A percentile compares a stretch with the other conserved stretches of the same genome.
Evolutionary conservation across 2,797 vertebrate genomes (phyloP).

Genomic region (Mionectes olivaceus): DNA sequence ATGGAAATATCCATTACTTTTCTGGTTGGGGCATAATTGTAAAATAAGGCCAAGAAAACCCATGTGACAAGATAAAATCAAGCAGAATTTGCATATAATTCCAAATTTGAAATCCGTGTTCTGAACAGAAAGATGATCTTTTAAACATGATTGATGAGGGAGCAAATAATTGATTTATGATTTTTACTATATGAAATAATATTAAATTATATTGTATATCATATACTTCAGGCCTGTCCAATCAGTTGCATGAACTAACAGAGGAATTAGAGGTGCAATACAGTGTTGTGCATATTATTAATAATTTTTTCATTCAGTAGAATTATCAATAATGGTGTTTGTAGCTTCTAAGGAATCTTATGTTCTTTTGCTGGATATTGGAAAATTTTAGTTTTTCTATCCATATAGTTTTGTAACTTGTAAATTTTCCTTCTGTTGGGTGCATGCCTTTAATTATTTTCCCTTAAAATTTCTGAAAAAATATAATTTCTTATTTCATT

Average conservation of each 20-base stretch:
- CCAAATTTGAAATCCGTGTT: neutral
- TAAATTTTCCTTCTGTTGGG: neutral
- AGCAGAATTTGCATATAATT: neutral
- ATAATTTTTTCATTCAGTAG: neutral
- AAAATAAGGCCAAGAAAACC: neutral
- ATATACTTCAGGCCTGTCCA: neutral
- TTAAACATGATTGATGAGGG: neutral
- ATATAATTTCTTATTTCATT: neutral
- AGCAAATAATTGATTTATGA: neutral
- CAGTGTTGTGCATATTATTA: neutral
- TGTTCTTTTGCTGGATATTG: neutral
- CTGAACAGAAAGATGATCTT: neutral
- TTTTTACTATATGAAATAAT: neutral
- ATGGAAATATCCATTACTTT: neutral
- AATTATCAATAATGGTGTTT: neutral
- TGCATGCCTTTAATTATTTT: neutral
- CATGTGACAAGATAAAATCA: neutral
- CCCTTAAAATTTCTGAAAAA: neutral
- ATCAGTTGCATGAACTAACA: neutral
- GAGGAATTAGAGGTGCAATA: neutral
- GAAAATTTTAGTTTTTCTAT: neutral
- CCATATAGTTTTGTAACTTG: neutral
- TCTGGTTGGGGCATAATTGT: neutral
- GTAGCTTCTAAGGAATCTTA: neutral
- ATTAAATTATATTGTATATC: neutral